Conservation (phyloP, 1,140 invertebrate species). For the Sycophaga agraensis region DNA sequence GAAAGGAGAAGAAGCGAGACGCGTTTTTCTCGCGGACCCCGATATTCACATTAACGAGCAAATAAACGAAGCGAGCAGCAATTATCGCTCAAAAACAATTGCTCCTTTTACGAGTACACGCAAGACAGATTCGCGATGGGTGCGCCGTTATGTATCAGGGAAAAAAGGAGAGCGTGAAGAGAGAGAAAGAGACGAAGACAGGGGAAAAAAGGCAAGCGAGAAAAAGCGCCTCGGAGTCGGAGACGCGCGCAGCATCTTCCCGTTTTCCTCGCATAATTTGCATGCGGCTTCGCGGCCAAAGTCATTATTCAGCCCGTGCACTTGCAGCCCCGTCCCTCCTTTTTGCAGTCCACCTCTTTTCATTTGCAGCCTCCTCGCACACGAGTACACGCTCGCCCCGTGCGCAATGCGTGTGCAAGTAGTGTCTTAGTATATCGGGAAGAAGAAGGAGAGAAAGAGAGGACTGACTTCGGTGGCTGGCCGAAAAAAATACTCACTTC, state of each 20-base stretch:
- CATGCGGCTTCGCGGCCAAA: conserved; percentile 21
- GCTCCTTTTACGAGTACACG: conserved; percentile 9
- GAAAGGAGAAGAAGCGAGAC: background rate
- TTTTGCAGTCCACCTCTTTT: conserved; percentile 1
- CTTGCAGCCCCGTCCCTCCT: background rate
- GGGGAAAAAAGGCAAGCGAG: conserved; percentile 10
- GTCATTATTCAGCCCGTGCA: conserved; percentile 8
- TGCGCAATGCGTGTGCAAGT: background rate
- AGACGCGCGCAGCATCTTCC: background rate
- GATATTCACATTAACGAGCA: conserved; percentile 24
- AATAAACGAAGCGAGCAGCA: conserved; percentile 17
- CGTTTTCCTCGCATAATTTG: conserved; percentile 23
- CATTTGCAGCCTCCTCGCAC: background rate
- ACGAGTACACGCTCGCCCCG: background rate
- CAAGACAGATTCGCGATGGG: background rate
- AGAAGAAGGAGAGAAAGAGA: too few relatives aligned
- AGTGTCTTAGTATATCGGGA: background rate
- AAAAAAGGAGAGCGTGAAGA: background rate
- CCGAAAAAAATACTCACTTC: conserved; percentile 15
- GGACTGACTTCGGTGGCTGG: conserved; percentile 1
- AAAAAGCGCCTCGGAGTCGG: background rate
- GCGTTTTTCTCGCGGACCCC: conserved; percentile 9
- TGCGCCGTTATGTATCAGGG: background rate
- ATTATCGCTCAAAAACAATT: conserved; percentile 26
- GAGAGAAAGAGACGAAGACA: background rate